Evolutionary conservation across 2,113 vertebrate genomes (phyloP).

Genomic region (Halichoeres trimaculatus): DNA sequence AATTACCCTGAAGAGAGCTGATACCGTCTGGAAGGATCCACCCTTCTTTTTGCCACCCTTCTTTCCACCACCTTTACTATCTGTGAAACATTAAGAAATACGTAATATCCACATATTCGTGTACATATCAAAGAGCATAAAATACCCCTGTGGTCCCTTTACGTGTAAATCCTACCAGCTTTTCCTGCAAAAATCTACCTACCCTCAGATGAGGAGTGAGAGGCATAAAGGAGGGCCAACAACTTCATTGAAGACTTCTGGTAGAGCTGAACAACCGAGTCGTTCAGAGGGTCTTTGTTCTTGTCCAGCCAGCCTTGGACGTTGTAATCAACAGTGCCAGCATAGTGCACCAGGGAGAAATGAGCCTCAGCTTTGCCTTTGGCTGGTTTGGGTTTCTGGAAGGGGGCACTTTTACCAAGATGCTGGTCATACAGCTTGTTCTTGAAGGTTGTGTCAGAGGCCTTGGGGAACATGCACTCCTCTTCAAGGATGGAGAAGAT

Average conservation of each 20-base stretch:
- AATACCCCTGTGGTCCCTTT: no score
- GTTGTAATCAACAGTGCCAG: conserved; percentile 90
- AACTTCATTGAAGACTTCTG: conserved; percentile 76
- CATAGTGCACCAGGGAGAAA: conserved; percentile 87
- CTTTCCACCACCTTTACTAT: conserved; percentile 69
- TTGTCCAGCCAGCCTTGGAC: conserved; percentile 90
- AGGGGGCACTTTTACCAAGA: conserved; percentile 87
- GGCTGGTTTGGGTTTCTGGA: conserved; percentile 89
- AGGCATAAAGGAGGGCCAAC: conserved; percentile 53
- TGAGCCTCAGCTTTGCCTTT: conserved; percentile 90
- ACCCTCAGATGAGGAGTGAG: conserved; percentile 58
- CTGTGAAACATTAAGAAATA: conserved; percentile 61
- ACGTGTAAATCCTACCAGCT: no score
- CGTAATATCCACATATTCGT: no score
- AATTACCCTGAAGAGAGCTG: conserved; percentile 89
- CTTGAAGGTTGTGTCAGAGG: conserved; percentile 85
- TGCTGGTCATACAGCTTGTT: conserved; percentile 92
- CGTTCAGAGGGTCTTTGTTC: conserved; percentile 92
- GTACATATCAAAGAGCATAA: no score
- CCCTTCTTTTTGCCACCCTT: conserved; percentile 94
- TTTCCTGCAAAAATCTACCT: background rate
- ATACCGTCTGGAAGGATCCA: conserved; percentile 94
- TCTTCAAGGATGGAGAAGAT: conserved; percentile 84
- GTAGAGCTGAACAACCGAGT: conserved; percentile 86
- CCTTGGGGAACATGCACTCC: conserved; percentile 82